A percentile compares a stretch with the other conserved stretches of the same genome.
Evolutionary conservation across 2,113 vertebrate genomes (phyloP).

Genomic region (Stictonetta naevosa): DNA sequence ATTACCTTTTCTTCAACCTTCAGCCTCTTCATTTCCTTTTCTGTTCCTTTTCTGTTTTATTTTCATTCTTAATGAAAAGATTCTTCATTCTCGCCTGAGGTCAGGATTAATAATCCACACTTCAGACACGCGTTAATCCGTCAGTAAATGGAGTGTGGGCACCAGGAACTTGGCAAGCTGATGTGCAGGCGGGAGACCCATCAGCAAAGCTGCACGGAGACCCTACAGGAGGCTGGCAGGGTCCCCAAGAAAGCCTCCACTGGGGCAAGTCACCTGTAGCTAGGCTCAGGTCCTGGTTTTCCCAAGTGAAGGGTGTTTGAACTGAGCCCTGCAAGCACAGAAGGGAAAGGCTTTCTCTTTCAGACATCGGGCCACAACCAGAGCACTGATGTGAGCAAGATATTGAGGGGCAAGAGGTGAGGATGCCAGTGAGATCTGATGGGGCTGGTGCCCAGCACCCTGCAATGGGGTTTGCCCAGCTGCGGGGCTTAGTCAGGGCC

Average conservation of each 20-base stretch:
- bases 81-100: neutral
- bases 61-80: neutral
- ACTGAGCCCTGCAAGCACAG: neutral
- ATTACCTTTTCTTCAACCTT: neutral
- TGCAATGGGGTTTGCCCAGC: neutral
- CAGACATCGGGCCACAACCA: neutral
- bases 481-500: neutral
- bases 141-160: neutral
- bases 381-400: neutral
- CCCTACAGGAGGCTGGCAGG: neutral
- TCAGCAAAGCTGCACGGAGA: neutral
- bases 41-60: neutral
- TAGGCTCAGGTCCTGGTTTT: neutral
- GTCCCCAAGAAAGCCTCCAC: neutral
- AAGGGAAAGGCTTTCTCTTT: neutral
- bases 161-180: rapidly evolving
- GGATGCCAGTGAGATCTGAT: neutral
- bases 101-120: constrained; percentile 1
- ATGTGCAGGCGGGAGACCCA: neutral
- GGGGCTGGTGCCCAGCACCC: neutral
- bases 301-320: neutral
- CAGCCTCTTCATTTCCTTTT: neutral
- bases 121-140: neutral
- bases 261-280: neutral
- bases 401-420: neutral